Evolutionary conservation across 2,888 invertebrate genomes (phyloP), one percentile per base, ranked within the genome.

Genomic region (Empis livida): DNA sequence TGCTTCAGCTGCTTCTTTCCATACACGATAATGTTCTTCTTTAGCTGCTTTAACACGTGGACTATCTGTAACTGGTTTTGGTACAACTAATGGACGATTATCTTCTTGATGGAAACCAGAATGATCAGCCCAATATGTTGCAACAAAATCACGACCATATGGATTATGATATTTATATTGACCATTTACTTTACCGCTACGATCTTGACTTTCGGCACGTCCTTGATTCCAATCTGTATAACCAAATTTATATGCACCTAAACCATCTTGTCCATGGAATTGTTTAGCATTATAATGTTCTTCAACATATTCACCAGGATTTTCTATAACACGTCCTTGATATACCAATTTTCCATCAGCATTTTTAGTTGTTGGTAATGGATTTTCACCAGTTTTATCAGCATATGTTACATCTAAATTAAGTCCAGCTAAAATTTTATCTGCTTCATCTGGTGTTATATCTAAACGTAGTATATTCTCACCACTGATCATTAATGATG

Each of bases 71-170:
- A 76, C 75, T 1, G 78, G 80, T 60, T 74, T 68, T 45, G 80
- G 76, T 44, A 73, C 72, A 44, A 77, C 73, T 56, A 78, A 77
- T 13, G 82, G 80, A 3, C 81, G 68, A 61, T 85, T 84, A 59
- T 84, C 84, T 49, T 80, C 77, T 53, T 84, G 84, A 67, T 85
- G 84, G 73, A 85, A 85, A n/a, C 85, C 86, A 53, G 76, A 72
- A 53, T 77, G 76, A 61, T 84, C 82, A 49, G 84, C 82, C 77
- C 81, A 84, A 64, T 85, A 85, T 51, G 77, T 65, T 50, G 67
- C 68, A 49, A 67, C 44, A 48, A 65, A 67, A 44, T 68, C 68
- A 20, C 66, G 62, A 20, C 69, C 68, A 55, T 62, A 59, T 10
- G 77, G 76, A 54, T 76, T 74, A 41, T 76, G 75, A 67, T 81